phyloP scores from a whole-genome alignment of 1,140 invertebrate species.

The Popillia japonica region DNA sequence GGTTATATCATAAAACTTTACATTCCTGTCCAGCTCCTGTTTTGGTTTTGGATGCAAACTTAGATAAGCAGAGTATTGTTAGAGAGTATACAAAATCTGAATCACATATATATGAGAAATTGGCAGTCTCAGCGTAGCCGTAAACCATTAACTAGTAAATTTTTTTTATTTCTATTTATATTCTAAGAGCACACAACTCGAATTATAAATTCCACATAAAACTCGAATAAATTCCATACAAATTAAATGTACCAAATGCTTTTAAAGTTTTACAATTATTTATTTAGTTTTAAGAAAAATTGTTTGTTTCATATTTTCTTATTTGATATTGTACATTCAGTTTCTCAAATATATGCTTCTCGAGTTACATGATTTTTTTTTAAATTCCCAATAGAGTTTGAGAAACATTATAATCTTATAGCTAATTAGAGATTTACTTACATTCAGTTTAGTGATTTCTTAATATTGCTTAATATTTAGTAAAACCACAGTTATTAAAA shows the following conservation, averaged over 20 bases:
- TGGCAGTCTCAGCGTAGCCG: constrained; percentile 24
- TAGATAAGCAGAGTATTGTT: constrained; percentile 68
- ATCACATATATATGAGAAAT: constrained; percentile 55
- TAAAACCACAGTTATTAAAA: no score
- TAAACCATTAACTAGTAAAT: neutral
- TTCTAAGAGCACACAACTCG: neutral
- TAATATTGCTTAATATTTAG: no score
- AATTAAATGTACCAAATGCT: neutral
- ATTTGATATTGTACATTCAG: no score
- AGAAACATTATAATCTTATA: no score
- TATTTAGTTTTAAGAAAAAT: neutral
- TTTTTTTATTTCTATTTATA: neutral
- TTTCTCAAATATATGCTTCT: no score
- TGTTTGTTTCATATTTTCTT: neutral
- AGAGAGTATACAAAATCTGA: constrained; percentile 70
- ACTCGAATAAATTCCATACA: neutral
- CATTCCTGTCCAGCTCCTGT: constrained; percentile 68
- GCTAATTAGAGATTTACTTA: no score
- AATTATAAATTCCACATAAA: neutral
- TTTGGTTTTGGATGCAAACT: constrained; percentile 68
- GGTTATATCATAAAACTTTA: constrained; percentile 71
- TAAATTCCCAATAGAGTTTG: no score
- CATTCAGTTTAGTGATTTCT: no score
- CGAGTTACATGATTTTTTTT: no score
- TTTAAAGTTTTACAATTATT: neutral